Base-by-base conservation (phyloP, 2,888 invertebrate species). In the Ferdinandea cuprea region DNA sequence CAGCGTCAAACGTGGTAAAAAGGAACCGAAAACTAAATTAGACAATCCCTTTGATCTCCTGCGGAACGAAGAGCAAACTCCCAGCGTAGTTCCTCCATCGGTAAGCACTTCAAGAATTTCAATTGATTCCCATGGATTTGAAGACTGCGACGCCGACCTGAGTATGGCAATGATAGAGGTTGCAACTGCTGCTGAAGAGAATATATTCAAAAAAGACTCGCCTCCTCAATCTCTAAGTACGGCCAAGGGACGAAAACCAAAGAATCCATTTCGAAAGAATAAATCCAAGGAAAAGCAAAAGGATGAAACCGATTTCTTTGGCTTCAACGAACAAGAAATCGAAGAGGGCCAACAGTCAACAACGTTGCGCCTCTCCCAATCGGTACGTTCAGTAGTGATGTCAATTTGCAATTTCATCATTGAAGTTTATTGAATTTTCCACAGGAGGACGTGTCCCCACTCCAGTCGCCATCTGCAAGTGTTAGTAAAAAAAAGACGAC, bases 311-410 rank as follows among this genome's bases (percentile, higher is more conserved):
- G 59, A 15, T 9, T 83, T 83, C 35, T 25, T 72, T 1, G 83
- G 83, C 3, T 83, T 83, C 30, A 52, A 83, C 50, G 83, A 77
- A 0, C 21, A 61, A 30, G 83, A 83, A 52, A 83, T 83, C 15
- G 78, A 72, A 30, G 78, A 83, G 9, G 83, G 78, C 3, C 72
- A 78, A 7, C 66, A 72, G 2, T 78, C 63, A 13, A 78, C 78
- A 8, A 56, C 78, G 0, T 40, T 83, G 17, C 72, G 78, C n/a
- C 56, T 83, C 8, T 78, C 83, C 0, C 78, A 83, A 50, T 83
- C 83, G 72, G 83, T 83, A 83, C 9, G 17, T 37, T 25, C 15
- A 4, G 25, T 2, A 8, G n/a, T 19, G 2, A 42, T 13, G 17
- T 9, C 9, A n/a, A 6, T 21, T 42, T n/a, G n/a, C n/a, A n/a